Conservation (phyloP, 2,888 invertebrate genomes). For the Camponotus fellah region DNA sequence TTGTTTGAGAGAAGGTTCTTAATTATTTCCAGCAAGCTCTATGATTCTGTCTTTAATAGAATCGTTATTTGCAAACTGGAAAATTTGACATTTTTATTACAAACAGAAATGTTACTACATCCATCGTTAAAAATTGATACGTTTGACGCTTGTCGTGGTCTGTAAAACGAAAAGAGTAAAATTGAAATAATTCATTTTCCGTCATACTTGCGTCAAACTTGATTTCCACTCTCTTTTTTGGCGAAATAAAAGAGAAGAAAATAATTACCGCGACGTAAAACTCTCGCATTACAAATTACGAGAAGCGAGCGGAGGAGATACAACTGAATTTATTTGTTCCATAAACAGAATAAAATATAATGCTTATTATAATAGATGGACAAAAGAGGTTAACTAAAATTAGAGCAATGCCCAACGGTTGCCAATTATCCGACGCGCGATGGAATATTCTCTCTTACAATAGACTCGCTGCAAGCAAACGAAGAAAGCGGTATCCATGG, state of each 20-base stretch:
- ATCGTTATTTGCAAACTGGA: neutral
- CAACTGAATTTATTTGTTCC: neutral
- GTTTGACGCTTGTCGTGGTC: neutral
- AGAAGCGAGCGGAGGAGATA: neutral
- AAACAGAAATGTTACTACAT: neutral
- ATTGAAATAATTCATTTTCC: neutral
- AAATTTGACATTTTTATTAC: neutral
- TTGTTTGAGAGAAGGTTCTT: neutral
- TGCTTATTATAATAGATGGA: neutral
- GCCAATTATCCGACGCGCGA: slow-evolving; percentile 4
- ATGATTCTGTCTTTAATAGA: neutral
- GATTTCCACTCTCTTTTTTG: neutral
- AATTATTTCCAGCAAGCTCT: neutral
- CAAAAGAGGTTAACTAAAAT: neutral
- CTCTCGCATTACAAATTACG: neutral
- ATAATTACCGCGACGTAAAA: neutral
- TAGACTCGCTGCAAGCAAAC: neutral
- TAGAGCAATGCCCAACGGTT: neutral
- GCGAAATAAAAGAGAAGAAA: neutral
- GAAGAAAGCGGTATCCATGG: neutral
- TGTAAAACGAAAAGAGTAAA: neutral
- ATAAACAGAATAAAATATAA: neutral
- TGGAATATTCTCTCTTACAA: neutral
- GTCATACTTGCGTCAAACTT: neutral
- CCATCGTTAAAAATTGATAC: neutral